Evolutionary conservation across 1,140 invertebrate genomes (phyloP).

Genomic region (Andricus grossulariae): DNA sequence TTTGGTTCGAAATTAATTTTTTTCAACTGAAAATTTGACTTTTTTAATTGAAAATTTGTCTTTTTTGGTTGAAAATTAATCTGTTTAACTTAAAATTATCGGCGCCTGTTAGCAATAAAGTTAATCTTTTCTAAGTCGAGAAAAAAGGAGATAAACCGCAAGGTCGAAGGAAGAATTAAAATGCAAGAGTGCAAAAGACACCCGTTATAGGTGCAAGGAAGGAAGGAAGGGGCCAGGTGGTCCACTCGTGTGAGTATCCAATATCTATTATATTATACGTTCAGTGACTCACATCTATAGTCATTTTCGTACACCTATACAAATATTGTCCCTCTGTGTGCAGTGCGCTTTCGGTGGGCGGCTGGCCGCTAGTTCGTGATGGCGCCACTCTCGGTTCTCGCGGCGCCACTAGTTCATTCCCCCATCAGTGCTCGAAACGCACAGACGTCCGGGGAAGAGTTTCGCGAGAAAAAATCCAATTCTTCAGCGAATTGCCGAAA

Average conservation of each 20-base stretch:
- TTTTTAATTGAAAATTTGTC: too few relatives aligned
- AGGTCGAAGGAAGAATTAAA: slow-evolving; percentile 23
- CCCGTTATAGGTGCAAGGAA: slow-evolving; percentile 51
- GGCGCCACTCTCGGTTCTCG: slow-evolving; percentile 42
- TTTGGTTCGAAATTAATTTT: too few relatives aligned
- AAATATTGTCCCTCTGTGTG: slow-evolving; percentile 9
- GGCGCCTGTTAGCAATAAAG: too few relatives aligned
- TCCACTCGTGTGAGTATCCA: slow-evolving; percentile 66
- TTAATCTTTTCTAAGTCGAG: background rate
- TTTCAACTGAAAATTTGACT: too few relatives aligned
- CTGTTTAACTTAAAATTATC: too few relatives aligned
- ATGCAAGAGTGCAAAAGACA: slow-evolving; percentile 46
- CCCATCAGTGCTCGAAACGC: slow-evolving; percentile 61
- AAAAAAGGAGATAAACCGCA: slow-evolving; percentile 15
- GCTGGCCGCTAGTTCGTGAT: background rate
- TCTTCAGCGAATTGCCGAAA: background rate
- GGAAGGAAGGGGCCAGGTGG: slow-evolving; percentile 61
- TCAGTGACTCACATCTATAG: slow-evolving; percentile 40
- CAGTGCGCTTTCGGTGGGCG: background rate
- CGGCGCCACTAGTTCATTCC: slow-evolving; percentile 67
- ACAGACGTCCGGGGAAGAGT: slow-evolving; percentile 55
- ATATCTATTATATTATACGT: slow-evolving; percentile 55
- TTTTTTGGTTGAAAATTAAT: too few relatives aligned
- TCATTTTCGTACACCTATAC: background rate
- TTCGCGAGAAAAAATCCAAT: slow-evolving; percentile 18